Evolutionary conservation across 1,140 invertebrate genomes (phyloP), one percentile per base, ranked within the genome.

Genomic region (Ceratitis capitata): DNA sequence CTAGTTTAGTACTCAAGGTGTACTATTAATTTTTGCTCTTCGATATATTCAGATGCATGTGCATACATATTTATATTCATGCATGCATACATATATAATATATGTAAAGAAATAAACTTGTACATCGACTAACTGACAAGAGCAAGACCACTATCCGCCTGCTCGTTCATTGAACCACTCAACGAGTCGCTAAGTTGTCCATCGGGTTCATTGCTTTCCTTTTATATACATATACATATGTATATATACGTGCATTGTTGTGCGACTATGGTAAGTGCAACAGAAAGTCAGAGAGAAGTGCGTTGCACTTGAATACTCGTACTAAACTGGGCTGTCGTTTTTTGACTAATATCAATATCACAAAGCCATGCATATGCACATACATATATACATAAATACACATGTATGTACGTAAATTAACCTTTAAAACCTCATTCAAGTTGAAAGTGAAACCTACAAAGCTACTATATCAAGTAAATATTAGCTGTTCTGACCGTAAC

Each of bases 161-260:
- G 10, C 39, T 26, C 19, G 69, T 78, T 78, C 69, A 78, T 78
- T 78, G 69, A 78, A 78, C 69, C 45, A 23, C 23, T 78, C 39
- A 45, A 23, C 16, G 39, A 78, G 69, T 42, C 69, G 12, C 29
- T 78, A 42, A 78, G 69, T 78, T 32, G 69, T 39, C 19, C 69
- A 45, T 19, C 32, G 69, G n/a, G 69, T 78, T 78, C 69, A 78
- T 78, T 78, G 69, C 39, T 78, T 78, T 45, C 69, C 35, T 45
- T 78, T 42, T 78, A 56, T 53, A 53, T 56, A 56, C 51, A 56
- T 56, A 7, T 56, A 23, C 19, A 53, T 14, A 56, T 9, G 10
- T 23, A 56, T 9, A 23, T 56, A 23, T 23, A 23, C n/a, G n/a
- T 29, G 12, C 14, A 64, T 23, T 64, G 14, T n/a, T 32, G 23